These are phyloP conservation scores for Gracilinanus agilis DNA, from an alignment of 2,113 vertebrate species.

Conservation along the genomic window DNA sequence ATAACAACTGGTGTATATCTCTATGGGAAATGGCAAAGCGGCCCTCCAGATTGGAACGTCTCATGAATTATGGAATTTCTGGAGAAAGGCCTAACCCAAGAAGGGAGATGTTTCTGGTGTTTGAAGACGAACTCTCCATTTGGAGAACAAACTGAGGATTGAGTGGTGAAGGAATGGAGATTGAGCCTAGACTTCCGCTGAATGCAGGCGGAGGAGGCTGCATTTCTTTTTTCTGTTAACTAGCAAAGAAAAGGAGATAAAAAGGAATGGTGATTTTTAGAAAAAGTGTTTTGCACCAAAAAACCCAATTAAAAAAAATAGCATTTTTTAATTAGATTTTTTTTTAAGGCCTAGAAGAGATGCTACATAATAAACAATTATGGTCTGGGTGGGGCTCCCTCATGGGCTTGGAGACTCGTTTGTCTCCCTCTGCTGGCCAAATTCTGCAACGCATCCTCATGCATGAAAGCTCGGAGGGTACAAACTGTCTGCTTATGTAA, in stretches of 20 bases:
- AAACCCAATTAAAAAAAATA: slow-evolving; percentile 16
- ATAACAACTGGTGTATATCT: not conserved
- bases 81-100: slow-evolving; percentile 24
- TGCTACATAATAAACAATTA: slow-evolving; percentile 35
- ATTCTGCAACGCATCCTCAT: not conserved
- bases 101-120: slow-evolving; percentile 19
- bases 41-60: not conserved
- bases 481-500: slow-evolving; percentile 6
- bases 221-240: not conserved
- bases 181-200: not conserved
- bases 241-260: not conserved
- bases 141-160: slow-evolving; percentile 27
- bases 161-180: not conserved
- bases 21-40: slow-evolving; percentile 6
- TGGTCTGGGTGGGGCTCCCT: slow-evolving; percentile 57
- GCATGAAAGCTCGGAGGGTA: slow-evolving; percentile 29
- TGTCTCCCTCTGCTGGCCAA: slow-evolving; percentile 80
- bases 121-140: slow-evolving; percentile 49
- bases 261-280: not conserved
- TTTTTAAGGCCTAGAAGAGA: slow-evolving; percentile 55
- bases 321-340: not conserved
- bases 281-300: not conserved
- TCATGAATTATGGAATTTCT: not conserved
- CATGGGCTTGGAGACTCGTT: slow-evolving; percentile 61
- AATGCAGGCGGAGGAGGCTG: slow-evolving; percentile 24